Conservation (phyloP, 2,888 invertebrate species). For the Tenthredo distinguenda region DNA sequence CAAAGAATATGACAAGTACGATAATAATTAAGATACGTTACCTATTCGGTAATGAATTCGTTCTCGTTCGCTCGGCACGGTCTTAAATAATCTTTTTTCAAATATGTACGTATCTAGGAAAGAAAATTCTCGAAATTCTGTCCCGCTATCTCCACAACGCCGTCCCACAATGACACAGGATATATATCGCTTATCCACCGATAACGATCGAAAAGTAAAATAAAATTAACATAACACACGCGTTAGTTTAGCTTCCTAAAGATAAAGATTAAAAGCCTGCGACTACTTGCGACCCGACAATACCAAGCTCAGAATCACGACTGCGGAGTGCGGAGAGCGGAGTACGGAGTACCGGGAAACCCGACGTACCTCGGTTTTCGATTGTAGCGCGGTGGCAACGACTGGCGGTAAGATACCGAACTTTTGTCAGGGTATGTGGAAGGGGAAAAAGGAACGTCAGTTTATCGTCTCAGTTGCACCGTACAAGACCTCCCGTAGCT, state of each 20-base stretch:
- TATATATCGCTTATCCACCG: not conserved
- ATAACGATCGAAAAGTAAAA: not conserved
- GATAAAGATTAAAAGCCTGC: not conserved
- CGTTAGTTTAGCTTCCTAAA: not conserved
- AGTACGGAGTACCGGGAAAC: not conserved
- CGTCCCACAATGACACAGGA: not conserved
- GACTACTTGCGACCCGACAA: not conserved
- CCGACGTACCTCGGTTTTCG: not conserved
- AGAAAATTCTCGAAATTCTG: not conserved
- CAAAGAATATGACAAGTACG: no score
- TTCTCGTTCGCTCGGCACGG: not conserved
- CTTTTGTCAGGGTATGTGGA: not conserved
- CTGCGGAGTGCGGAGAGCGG: not conserved
- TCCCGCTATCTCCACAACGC: not conserved
- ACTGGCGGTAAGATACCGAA: not conserved
- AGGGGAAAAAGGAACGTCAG: conserved; percentile 32
- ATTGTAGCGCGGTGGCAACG: not conserved
- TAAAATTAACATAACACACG: conserved; percentile 34
- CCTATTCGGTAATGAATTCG: not conserved
- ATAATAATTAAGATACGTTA: not conserved
- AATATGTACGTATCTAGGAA: no score
- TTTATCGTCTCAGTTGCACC: conserved; percentile 40
- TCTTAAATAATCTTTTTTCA: no score
- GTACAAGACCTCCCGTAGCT: not conserved
- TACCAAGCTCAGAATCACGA: conserved; percentile 18